Evolutionary conservation across 1,140 invertebrate genomes (phyloP).

Genomic region (Saccostrea cuccullata): DNA sequence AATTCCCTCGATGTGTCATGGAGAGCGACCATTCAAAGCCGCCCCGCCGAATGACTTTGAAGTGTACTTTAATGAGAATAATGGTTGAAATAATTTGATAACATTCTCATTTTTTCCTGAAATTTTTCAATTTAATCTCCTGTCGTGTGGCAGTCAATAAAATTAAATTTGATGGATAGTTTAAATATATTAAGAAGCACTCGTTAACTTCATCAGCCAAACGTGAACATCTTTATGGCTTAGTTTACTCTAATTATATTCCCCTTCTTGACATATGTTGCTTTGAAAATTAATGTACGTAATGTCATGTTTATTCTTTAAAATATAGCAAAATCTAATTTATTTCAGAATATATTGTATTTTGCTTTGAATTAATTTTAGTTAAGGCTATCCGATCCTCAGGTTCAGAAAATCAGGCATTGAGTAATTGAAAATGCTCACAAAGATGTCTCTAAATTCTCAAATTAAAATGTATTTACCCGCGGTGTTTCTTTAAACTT

Average conservation of each 20-base stretch:
- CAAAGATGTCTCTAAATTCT: too few species aligned
- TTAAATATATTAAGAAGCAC: slow-evolving; percentile 28
- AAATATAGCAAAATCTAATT: not conserved
- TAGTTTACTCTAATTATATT: not conserved
- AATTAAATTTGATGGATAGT: slow-evolving; percentile 26
- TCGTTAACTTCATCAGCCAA: not conserved
- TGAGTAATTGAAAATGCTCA: too few species aligned
- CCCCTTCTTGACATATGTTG: not conserved
- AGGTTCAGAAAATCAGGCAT: too few species aligned
- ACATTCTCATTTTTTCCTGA: slow-evolving; percentile 28
- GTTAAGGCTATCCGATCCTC: too few species aligned
- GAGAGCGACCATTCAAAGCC: slow-evolving; percentile 22
- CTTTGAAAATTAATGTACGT: not conserved
- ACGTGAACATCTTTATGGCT: not conserved
- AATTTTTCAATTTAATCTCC: slow-evolving; percentile 1
- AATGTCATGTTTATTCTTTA: not conserved
- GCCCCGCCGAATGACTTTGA: slow-evolving; percentile 22
- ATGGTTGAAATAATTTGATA: slow-evolving; percentile 15
- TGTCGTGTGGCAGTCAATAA: slow-evolving; percentile 29
- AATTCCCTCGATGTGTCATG: not conserved
- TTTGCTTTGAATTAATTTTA: not conserved
- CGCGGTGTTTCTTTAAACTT: too few species aligned
- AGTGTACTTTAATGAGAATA: slow-evolving; percentile 31
- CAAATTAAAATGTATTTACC: too few species aligned
- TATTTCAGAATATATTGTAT: not conserved